Base-by-base conservation (phyloP, 1,140 invertebrate species). In the Cydia pomonella region DNA sequence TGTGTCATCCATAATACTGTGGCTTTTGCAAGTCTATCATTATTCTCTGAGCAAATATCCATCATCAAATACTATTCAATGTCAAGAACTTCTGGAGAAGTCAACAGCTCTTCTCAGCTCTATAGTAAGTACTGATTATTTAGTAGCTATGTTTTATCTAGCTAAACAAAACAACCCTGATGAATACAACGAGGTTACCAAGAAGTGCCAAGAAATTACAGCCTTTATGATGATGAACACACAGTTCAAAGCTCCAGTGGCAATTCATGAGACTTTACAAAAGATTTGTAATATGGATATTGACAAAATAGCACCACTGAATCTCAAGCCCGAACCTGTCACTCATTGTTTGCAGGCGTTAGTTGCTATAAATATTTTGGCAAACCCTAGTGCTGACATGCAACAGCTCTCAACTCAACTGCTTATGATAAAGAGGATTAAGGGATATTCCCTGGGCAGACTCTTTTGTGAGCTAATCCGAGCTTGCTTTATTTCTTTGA, bases 401-500 rank as follows among this genome's bases (percentile, higher is more conserved):
- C 94, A 96, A 62, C 94, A 95, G 27, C 95, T 98, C 75, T 96
- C 97, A 3, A 96, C 96, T 82, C 96, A 98, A 85, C 87, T 99
- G 16, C 87, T 96, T 72, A 95, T 98, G 93, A 94, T 98, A 75
- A 96, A 98, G 88, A 95, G 96, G 76, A 93, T 98, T 0, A 97
- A 98, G 92, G 96, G 94, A 72, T 96, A 95, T 78, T 94, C 94
- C 66, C 94, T 95, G 73, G 93, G 95, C 4, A 94, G 96, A 76
- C 87, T 99, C 0, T 98, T 97, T 85, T 97, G 96, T 89, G 98
- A 99, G 94, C 94, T 99, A 13, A 96, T 99, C 72, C 94, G 97
- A 80, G 97, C 97, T 0, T 97, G 97, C 88, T 95, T 98, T 53
- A 96, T 99, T 78, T 97, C 97, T n/a, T 90, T 99, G 1, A 95